A percentile compares a stretch with the other conserved stretches of the same genome.
phyloP scores from a whole-genome alignment of 2,797 vertebrate species.

The Microchirus variegatus region DNA sequence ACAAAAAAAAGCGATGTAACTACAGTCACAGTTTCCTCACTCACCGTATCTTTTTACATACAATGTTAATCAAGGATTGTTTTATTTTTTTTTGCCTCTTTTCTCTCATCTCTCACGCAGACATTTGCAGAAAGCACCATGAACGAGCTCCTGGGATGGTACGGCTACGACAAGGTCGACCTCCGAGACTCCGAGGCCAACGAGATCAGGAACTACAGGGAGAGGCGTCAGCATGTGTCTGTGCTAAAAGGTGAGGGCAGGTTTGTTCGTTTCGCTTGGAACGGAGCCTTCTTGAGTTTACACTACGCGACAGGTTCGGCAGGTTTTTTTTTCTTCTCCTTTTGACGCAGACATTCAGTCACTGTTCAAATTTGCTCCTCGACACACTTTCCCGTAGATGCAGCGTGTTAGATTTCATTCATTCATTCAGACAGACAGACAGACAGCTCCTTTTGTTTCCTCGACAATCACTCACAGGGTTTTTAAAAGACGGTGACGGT shows the following conservation, averaged over 20 bases:
- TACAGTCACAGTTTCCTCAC: slow-evolving; percentile 61
- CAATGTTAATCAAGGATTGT: slow-evolving; percentile 61
- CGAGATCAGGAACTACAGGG: slow-evolving; percentile 93
- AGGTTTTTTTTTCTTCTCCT: too few species aligned
- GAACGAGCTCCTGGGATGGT: slow-evolving; percentile 99
- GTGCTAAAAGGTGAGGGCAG: slow-evolving; percentile 93
- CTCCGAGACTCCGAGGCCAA: slow-evolving; percentile 95
- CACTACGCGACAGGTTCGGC: slow-evolving; percentile 55
- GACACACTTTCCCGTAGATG: slow-evolving; percentile 25
- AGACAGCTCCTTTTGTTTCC: slow-evolving; percentile 49
- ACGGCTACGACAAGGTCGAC: slow-evolving; percentile 99
- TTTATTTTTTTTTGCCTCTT: slow-evolving; percentile 63
- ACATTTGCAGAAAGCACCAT: slow-evolving; percentile 99
- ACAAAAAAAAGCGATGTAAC: slow-evolving; percentile 59
- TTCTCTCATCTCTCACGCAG: slow-evolving; percentile 83
- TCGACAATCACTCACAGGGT: slow-evolving; percentile 18
- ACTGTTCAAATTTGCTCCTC: slow-evolving; percentile 35
- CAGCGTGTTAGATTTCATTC: slow-evolving; percentile 55
- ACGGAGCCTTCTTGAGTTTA: slow-evolving; percentile 15
- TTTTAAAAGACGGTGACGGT: slow-evolving; percentile 31
- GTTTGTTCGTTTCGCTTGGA: slow-evolving; percentile 34
- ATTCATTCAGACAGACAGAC: too few species aligned
- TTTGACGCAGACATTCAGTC: slow-evolving; percentile 54
- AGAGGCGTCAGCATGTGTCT: slow-evolving; percentile 93
- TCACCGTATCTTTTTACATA: slow-evolving; percentile 45